phyloP scores from a whole-genome alignment of 2,888 invertebrate species.

The Harpalus rubripes region DNA sequence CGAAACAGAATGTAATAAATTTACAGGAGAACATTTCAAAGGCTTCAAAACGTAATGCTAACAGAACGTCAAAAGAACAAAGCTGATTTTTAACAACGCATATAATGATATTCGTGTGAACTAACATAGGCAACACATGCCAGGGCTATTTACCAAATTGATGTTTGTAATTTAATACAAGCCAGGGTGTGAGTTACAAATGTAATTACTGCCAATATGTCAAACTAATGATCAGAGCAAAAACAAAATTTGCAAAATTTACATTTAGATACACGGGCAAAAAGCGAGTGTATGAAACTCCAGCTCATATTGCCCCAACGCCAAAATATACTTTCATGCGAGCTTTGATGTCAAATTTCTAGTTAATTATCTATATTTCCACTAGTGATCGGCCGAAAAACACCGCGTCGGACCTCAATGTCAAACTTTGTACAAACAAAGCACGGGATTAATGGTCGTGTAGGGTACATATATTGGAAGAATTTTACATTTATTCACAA shows the following conservation, averaged over 20 bases:
- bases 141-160: constrained; percentile 60
- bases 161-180: constrained; percentile 64
- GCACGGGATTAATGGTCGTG: no score
- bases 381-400: background rate
- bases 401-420: no score
- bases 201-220: constrained; percentile 66
- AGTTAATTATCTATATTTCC: constrained; percentile 59
- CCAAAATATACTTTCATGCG: constrained; percentile 51
- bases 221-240: constrained; percentile 65
- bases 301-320: constrained; percentile 51
- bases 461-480: no score
- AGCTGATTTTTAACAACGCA: background rate
- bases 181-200: constrained; percentile 56
- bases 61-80: no score
- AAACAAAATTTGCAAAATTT: constrained; percentile 66
- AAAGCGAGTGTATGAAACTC: constrained; percentile 49
- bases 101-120: constrained; percentile 41
- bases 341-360: constrained; percentile 56
- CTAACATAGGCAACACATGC: constrained; percentile 27
- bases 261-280: constrained; percentile 63
- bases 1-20: no score
- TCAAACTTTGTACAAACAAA: no score
- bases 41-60: no score
- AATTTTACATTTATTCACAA: no score
- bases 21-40: no score